Conservation (phyloP, 2,113 vertebrate species). For the Cricetomys ansorgei region DNA sequence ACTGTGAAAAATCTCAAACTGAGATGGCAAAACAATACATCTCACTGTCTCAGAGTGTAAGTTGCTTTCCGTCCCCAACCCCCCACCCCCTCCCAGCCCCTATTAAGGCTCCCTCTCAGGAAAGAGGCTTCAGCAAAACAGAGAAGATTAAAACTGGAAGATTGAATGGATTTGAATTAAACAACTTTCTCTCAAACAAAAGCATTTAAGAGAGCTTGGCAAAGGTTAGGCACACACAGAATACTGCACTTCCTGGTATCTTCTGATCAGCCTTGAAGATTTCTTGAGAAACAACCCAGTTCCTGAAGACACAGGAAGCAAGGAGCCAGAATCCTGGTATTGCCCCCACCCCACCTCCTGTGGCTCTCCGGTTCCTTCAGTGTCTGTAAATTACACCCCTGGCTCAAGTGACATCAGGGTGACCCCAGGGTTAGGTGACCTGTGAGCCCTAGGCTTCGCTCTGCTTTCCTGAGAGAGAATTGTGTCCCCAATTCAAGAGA, state of each 20-base stretch:
- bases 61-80: background rate
- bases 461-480: background rate
- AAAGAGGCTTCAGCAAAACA: slow-evolving; percentile 47
- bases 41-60: background rate
- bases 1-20: slow-evolving; percentile 38
- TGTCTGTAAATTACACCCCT: background rate
- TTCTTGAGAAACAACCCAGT: background rate
- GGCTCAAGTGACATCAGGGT: background rate
- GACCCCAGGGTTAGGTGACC: background rate
- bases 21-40: slow-evolving; percentile 46
- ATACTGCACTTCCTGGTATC: slow-evolving; percentile 66
- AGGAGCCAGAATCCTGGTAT: background rate
- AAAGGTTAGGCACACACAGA: slow-evolving; percentile 65
- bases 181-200: slow-evolving; percentile 63
- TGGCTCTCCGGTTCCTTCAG: background rate
- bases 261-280: slow-evolving; percentile 59
- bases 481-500: background rate
- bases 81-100: too few relatives aligned
- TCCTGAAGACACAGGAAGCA: slow-evolving; percentile 46
- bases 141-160: slow-evolving; percentile 63
- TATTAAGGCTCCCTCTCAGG: background rate
- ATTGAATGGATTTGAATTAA: slow-evolving; percentile 60
- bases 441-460: background rate
- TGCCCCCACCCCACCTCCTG: background rate
- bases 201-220: slow-evolving; percentile 62